A percentile compares a stretch with the other conserved stretches of the same genome.
Conservation (phyloP, 2,888 invertebrate genomes). For the Dasysyrphus tricinctus region DNA sequence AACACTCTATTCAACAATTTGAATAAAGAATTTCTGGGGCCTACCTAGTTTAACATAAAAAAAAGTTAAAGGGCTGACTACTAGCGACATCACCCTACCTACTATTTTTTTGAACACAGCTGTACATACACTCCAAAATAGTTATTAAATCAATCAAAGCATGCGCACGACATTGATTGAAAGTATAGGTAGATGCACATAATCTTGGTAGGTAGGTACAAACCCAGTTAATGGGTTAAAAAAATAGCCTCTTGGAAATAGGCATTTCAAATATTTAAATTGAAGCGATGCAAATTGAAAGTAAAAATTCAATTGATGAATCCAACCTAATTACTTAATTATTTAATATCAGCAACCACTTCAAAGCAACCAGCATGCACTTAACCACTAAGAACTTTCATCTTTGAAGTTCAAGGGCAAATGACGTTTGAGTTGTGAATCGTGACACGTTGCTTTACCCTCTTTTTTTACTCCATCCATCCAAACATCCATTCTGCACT, state of each 20-base stretch:
- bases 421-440: slow-evolving; percentile 74
- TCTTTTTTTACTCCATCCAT: slow-evolving; percentile 49
- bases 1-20: too few species aligned
- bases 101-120: too few species aligned
- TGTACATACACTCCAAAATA: background rate
- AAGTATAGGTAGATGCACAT: background rate
- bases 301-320: background rate
- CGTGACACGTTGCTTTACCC: slow-evolving; percentile 64
- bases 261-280: too few species aligned
- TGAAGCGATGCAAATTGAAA: background rate
- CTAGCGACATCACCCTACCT: too few species aligned
- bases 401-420: slow-evolving; percentile 77
- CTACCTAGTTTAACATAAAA: too few species aligned
- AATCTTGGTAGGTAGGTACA: background rate
- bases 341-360: background rate
- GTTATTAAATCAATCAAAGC: slow-evolving; percentile 35
- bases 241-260: too few species aligned
- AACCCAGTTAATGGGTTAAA: background rate
- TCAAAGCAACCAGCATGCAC: background rate
- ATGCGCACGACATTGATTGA: slow-evolving; percentile 45
- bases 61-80: too few species aligned
- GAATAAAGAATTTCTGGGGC: too few species aligned
- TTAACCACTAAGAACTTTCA: slow-evolving; percentile 70
- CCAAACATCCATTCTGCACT: slow-evolving; percentile 24
- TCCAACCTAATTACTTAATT: too few species aligned